Evolutionary conservation across 1,140 invertebrate genomes (phyloP).

Genomic region (Drosophila setifemur): DNA sequence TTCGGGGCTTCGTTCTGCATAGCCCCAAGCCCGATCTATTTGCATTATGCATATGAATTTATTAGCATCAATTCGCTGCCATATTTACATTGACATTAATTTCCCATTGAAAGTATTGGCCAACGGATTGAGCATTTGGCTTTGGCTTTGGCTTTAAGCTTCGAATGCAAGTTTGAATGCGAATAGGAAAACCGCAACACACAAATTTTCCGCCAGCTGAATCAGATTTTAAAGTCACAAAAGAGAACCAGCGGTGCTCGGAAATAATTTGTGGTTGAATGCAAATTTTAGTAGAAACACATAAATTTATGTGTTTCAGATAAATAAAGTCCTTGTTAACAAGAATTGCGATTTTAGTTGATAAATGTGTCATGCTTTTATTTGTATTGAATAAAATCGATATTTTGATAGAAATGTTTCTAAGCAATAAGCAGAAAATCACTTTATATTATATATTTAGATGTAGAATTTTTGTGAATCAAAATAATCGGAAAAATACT

Average conservation of each 20-base stretch:
- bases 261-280: neutral
- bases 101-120: conserved; percentile 35
- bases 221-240: neutral
- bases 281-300: neutral
- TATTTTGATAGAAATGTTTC: too few species aligned
- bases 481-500: too few species aligned
- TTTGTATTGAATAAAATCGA: too few species aligned
- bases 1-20: neutral
- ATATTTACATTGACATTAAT: conserved; percentile 68
- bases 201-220: conserved; percentile 6
- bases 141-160: neutral
- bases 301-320: too few species aligned
- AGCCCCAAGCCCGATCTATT: conserved; percentile 55
- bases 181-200: conserved; percentile 30
- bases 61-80: conserved; percentile 64
- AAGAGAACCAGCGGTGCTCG: neutral
- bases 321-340: too few species aligned
- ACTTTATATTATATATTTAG: too few species aligned
- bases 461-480: too few species aligned
- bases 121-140: conserved; percentile 12
- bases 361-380: too few species aligned
- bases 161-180: conserved; percentile 8
- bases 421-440: too few species aligned
- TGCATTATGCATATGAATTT: conserved; percentile 78
- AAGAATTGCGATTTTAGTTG: too few species aligned